phyloP scores from a whole-genome alignment of 2,888 invertebrate genomes.

The Cynaeus angustus region DNA sequence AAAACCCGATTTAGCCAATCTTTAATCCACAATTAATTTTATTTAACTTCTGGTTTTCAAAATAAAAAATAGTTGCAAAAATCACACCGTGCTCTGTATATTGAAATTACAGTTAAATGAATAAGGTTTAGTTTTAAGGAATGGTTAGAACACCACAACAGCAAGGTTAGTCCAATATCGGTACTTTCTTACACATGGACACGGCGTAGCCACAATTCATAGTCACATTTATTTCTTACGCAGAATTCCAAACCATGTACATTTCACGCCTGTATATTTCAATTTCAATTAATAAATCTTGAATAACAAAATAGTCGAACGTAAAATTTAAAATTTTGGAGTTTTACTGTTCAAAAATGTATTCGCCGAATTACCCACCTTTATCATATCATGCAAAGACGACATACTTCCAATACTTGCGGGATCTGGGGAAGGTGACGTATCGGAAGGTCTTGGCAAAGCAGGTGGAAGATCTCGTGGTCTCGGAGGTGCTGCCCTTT shows the following conservation, averaged over 20 bases:
- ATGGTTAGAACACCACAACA: too few species aligned
- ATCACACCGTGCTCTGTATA: too few species aligned
- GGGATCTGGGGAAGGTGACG: conserved; percentile 73
- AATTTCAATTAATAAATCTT: neutral
- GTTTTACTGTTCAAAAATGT: too few species aligned
- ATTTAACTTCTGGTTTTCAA: too few species aligned
- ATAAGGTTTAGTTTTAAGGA: neutral
- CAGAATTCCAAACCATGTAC: conserved; percentile 11
- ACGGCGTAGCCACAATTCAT: neutral
- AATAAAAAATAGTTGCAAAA: too few species aligned
- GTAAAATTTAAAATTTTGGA: too few species aligned
- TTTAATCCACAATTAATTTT: too few species aligned
- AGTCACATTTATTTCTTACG: neutral
- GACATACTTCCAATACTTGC: conserved; percentile 86
- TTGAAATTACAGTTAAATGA: neutral
- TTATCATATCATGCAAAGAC: conserved; percentile 83
- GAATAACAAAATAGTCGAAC: too few species aligned
- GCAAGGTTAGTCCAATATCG: conserved; percentile 1
- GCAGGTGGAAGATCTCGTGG: conserved; percentile 77
- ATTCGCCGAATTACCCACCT: conserved; percentile 68
- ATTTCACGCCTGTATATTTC: conserved; percentile 5
- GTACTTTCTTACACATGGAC: neutral
- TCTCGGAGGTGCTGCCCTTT: conserved; percentile 75
- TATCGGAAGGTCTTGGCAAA: conserved; percentile 72
- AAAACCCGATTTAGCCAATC: too few species aligned